These are phyloP conservation scores for Lerista edwardsae DNA, from an alignment of 2,797 vertebrate species.

Conservation along the genomic window DNA sequence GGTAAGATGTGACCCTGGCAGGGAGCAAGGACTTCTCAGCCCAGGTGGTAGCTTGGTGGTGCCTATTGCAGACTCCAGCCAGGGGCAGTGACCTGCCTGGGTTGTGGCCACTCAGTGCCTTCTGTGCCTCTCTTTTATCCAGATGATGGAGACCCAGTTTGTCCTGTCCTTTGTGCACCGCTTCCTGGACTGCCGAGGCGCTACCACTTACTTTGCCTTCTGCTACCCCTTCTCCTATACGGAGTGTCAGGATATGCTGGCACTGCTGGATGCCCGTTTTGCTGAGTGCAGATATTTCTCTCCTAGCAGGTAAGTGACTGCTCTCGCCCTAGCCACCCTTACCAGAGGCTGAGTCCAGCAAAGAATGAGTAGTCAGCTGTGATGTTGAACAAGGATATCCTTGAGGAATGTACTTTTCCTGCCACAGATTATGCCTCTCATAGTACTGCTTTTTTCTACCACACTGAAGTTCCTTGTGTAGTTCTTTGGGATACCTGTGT, in stretches of 20 bases:
- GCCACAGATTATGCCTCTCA: no score
- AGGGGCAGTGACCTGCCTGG: neutral
- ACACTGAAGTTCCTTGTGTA: no score
- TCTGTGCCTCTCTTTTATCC: constrained; percentile 35
- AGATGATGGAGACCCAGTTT: constrained; percentile 94
- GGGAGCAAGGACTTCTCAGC: rapidly evolving
- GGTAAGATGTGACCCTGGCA: rapidly evolving
- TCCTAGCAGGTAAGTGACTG: constrained; percentile 82
- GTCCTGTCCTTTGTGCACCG: constrained; percentile 94
- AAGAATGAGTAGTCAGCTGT: no score
- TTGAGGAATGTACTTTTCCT: no score
- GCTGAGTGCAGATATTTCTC: constrained; percentile 79
- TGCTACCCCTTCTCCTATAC: constrained; percentile 95
- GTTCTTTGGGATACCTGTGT: no score
- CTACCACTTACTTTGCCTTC: constrained; percentile 95
- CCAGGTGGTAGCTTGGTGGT: neutral
- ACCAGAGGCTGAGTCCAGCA: neutral
- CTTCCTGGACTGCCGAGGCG: constrained; percentile 86
- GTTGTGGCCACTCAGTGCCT: neutral
- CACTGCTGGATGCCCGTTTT: constrained; percentile 86
- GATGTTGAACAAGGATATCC: no score
- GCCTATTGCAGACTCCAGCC: neutral
- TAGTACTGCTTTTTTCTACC: no score
- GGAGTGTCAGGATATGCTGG: constrained; percentile 93
- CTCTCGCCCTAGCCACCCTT: neutral